phyloP scores from a whole-genome alignment of 2,113 vertebrate genomes.

The Leptodactylus fuscus region DNA sequence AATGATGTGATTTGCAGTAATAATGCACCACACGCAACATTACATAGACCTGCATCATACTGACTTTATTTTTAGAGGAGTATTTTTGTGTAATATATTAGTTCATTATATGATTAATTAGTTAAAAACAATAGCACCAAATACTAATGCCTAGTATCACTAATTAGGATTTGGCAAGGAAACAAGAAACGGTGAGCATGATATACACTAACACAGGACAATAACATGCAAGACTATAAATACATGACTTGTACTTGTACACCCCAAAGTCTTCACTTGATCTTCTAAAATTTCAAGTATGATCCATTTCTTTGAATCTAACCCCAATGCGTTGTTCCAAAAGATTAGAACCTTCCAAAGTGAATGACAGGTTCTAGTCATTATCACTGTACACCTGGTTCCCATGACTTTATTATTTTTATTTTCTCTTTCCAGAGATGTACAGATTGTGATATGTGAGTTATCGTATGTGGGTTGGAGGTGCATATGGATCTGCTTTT shows the following conservation, averaged over 20 bases:
- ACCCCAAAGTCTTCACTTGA: constrained; percentile 13
- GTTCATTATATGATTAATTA: too few species aligned
- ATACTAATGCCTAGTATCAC: too few species aligned
- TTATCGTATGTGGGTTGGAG: not conserved
- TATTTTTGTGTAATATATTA: too few species aligned
- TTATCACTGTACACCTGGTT: constrained; percentile 26
- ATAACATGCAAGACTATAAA: constrained; percentile 23
- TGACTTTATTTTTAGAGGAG: too few species aligned
- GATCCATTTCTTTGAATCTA: constrained; percentile 15
- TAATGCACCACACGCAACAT: too few species aligned
- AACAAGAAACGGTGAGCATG: not conserved
- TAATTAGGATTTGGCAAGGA: constrained; percentile 5
- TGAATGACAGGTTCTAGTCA: not conserved
- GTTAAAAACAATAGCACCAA: too few species aligned
- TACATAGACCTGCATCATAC: too few species aligned
- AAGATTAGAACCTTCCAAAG: constrained; percentile 42
- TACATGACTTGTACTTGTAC: constrained; percentile 17
- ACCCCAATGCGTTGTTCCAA: constrained; percentile 23
- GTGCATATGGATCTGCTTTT: constrained; percentile 55
- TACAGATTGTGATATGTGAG: constrained; percentile 35
- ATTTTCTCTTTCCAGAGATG: constrained; percentile 31
- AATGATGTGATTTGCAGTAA: too few species aligned
- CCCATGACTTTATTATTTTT: constrained; percentile 35
- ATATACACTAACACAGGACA: not conserved
- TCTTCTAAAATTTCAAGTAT: constrained; percentile 37